Evolutionary conservation across 2,797 vertebrate genomes (phyloP).

Genomic region (Anguilla marmorata): DNA sequence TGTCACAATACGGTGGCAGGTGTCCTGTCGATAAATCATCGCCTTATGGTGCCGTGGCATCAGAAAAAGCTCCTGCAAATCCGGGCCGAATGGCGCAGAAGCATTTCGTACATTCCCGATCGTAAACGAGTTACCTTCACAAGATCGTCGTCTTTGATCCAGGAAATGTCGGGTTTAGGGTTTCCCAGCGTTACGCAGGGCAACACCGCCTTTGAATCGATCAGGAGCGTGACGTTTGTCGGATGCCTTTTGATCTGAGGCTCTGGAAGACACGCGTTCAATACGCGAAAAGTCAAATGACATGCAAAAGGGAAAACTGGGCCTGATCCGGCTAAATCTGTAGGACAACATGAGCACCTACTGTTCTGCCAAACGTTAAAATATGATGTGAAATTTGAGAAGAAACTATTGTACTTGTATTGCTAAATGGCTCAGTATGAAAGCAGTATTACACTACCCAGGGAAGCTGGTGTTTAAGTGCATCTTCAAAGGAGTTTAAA

Average conservation of each 20-base stretch:
- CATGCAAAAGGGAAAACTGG: not conserved
- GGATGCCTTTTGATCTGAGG: conserved; percentile 95
- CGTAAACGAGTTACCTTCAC: conserved; percentile 73
- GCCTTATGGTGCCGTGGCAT: not conserved
- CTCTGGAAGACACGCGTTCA: conserved; percentile 68
- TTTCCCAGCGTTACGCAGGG: conserved; percentile 92
- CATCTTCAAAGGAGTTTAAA: not conserved
- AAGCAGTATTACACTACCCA: too few species aligned
- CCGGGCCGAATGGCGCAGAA: not conserved
- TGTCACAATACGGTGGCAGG: not conserved
- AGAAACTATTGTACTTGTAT: not conserved
- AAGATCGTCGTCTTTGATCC: conserved; percentile 91
- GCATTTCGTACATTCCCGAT: not conserved
- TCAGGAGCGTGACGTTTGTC: conserved; percentile 82
- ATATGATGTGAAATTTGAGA: not conserved
- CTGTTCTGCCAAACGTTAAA: not conserved
- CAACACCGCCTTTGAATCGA: conserved; percentile 91
- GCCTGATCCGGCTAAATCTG: not conserved
- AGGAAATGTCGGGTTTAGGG: conserved; percentile 92
- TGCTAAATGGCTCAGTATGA: too few species aligned
- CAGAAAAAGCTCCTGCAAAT: not conserved
- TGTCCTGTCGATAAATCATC: not conserved
- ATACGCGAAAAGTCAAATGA: not conserved
- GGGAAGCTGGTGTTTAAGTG: too few species aligned
- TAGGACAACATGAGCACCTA: not conserved